Evolutionary conservation across 2,797 vertebrate species (phyloP).

Genomic region (Phylloscopus collybita): DNA sequence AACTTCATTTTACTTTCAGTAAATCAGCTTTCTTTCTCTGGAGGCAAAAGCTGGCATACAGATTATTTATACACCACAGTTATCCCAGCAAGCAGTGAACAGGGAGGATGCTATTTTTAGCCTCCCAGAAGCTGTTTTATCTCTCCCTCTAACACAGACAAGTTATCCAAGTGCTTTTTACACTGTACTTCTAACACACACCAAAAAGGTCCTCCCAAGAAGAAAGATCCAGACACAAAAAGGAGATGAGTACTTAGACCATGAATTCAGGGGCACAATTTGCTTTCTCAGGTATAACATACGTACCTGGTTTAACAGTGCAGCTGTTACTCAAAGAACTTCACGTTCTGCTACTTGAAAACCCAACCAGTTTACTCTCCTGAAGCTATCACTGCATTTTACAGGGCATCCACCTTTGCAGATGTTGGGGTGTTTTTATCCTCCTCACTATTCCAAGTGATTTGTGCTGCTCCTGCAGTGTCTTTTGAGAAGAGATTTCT

Average conservation of each 20-base stretch:
- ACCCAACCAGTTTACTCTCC: background rate
- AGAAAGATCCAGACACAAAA: background rate
- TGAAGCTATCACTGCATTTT: background rate
- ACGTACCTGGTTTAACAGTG: background rate
- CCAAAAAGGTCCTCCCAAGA: background rate
- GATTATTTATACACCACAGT: background rate
- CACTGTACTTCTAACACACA: background rate
- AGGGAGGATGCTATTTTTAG: background rate
- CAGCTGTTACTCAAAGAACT: background rate
- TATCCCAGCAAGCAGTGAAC: background rate
- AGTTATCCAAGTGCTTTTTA: background rate
- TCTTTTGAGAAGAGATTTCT: background rate
- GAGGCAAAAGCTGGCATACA: background rate
- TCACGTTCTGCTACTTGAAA: background rate
- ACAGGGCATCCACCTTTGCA: background rate
- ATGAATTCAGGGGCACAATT: background rate
- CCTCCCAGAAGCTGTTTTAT: background rate
- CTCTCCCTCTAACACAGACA: background rate
- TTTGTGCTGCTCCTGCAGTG: background rate
- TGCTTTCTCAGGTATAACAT: background rate
- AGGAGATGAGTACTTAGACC: background rate
- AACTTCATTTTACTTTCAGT: background rate
- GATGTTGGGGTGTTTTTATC: background rate
- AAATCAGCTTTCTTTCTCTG: background rate
- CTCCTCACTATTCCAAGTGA: rapidly evolving